These are phyloP conservation scores for Bilobella aurantiaca DNA, from an alignment of 1,140 invertebrate species.

Conservation along the genomic window DNA sequence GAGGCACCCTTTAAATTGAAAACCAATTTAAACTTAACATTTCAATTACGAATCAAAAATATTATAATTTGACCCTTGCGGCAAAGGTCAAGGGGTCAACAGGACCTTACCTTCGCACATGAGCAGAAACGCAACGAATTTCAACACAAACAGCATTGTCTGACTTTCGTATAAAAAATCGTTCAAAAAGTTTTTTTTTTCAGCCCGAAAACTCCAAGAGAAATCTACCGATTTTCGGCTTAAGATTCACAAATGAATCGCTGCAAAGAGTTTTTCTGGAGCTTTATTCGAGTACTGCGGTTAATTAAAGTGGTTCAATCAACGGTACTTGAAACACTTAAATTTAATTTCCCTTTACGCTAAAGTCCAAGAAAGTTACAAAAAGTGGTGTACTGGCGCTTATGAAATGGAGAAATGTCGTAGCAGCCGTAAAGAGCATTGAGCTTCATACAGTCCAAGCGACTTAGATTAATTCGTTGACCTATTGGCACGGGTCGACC, in stretches of 20 bases:
- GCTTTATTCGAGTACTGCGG: not conserved
- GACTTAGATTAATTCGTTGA: constrained; percentile 50
- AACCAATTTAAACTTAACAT: too few species aligned
- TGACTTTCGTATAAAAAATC: too few species aligned
- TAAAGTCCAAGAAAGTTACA: constrained; percentile 51
- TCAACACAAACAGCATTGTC: too few species aligned
- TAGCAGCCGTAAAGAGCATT: constrained; percentile 59
- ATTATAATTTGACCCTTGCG: too few species aligned
- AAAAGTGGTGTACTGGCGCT: constrained; percentile 51
- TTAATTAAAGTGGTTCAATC: not conserved
- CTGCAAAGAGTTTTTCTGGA: not conserved
- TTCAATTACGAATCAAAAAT: too few species aligned
- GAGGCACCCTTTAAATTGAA: too few species aligned
- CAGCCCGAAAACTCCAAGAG: too few species aligned
- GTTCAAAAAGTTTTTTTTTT: too few species aligned
- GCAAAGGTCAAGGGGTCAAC: too few species aligned
- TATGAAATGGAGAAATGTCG: constrained; percentile 42
- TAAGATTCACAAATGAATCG: not conserved
- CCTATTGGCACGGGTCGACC: constrained; percentile 41
- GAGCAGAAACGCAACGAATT: too few species aligned
- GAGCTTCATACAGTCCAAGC: constrained; percentile 58
- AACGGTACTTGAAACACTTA: not conserved
- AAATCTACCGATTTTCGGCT: too few species aligned
- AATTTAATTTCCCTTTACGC: not conserved
- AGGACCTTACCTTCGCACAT: too few species aligned